Percentiles rank a stretch among this genome's conserved stretches.
These are phyloP conservation scores for Chaetodon trifascialis DNA, from an alignment of 2,113 vertebrate species.

Conservation along the genomic window DNA sequence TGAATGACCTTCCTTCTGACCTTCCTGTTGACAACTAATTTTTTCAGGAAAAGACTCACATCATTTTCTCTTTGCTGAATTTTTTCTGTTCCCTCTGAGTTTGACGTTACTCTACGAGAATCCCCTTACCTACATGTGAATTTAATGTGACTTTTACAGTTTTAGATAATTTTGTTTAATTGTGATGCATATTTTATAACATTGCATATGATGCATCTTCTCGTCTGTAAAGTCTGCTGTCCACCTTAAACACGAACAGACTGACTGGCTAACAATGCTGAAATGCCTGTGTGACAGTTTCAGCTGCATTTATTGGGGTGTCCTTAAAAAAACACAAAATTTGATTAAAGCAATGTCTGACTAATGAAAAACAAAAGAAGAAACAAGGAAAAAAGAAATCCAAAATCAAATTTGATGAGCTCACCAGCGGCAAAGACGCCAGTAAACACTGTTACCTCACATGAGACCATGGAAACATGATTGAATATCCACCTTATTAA, in stretches of 20 bases:
- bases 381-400: too few relatives aligned
- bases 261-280: background rate
- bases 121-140: background rate
- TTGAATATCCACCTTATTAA: too few relatives aligned
- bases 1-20: conserved; percentile 48
- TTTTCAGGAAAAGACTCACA: background rate
- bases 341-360: too few relatives aligned
- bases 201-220: background rate
- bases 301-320: too few relatives aligned
- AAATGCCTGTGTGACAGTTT: background rate
- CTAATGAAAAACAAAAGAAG: too few relatives aligned
- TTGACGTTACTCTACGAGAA: background rate
- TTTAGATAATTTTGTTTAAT: background rate
- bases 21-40: conserved; percentile 36
- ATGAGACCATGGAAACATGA: too few relatives aligned
- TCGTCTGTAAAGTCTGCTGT: background rate
- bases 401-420: too few relatives aligned
- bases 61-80: conserved; percentile 8
- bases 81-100: background rate
- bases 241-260: too few relatives aligned
- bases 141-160: background rate
- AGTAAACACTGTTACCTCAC: too few relatives aligned
- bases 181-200: background rate
- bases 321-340: too few relatives aligned
- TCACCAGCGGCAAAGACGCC: background rate